These are phyloP conservation scores for Onchidella celtica DNA, from an alignment of 2,888 invertebrate species.

Conservation along the genomic window DNA sequence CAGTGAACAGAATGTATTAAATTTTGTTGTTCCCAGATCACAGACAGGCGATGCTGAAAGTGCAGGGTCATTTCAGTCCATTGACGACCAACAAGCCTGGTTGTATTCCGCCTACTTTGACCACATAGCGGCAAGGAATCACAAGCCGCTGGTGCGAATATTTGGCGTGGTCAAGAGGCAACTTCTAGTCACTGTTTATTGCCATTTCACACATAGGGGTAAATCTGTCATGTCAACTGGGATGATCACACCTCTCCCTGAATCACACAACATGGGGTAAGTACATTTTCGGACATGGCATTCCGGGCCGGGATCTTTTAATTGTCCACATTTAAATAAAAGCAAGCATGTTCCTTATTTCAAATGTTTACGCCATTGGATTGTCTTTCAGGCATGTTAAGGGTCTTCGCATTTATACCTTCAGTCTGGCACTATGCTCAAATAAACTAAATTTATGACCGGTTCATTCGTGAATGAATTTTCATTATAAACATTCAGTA, in stretches of 20 bases:
- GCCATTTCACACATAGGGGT: neutral
- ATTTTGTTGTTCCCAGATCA: too few relatives aligned
- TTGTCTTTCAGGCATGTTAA: too few relatives aligned
- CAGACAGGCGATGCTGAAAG: too few relatives aligned
- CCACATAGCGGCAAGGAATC: neutral
- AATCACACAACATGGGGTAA: neutral
- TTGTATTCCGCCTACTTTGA: slow-evolving; percentile 34
- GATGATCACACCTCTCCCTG: neutral
- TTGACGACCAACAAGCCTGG: slow-evolving; percentile 27
- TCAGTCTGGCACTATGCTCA: too few relatives aligned
- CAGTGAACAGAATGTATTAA: too few relatives aligned
- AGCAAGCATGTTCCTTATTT: too few relatives aligned
- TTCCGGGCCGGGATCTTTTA: neutral
- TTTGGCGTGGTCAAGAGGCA: neutral
- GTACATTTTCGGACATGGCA: neutral
- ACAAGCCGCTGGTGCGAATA: neutral
- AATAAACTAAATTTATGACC: too few relatives aligned
- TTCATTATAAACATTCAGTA: too few relatives aligned
- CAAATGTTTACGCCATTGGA: too few relatives aligned
- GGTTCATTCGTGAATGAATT: too few relatives aligned
- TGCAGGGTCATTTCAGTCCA: slow-evolving; percentile 15
- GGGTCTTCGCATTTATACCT: too few relatives aligned
- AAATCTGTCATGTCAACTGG: neutral
- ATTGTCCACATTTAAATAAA: neutral
- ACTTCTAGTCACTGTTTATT: neutral